A percentile compares a stretch with the other conserved stretches of the same genome.
phyloP scores from a whole-genome alignment of 2,888 invertebrate genomes.

The Spodoptera littoralis region DNA sequence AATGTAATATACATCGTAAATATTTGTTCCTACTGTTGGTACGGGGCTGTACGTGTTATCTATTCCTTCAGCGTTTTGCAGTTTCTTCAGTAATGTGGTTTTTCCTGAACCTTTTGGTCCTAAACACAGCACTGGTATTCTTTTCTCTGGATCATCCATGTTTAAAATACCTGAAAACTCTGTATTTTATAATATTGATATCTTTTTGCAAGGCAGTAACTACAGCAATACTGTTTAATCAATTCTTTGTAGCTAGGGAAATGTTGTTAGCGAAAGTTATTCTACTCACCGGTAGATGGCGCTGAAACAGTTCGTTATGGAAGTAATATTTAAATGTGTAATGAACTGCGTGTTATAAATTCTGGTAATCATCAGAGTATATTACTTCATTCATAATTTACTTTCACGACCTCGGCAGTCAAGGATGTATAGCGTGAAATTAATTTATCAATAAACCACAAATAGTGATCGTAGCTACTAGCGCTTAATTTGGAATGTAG shows the following conservation, averaged over 20 bases:
- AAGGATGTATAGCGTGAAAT: constrained; percentile 35
- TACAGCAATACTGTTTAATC: constrained; percentile 58
- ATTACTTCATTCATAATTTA: constrained; percentile 34
- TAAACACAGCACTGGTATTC: constrained; percentile 90
- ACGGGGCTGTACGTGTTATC: constrained; percentile 94
- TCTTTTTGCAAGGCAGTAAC: background rate
- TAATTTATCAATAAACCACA: constrained; percentile 34
- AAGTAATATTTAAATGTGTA: background rate
- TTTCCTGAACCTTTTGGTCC: constrained; percentile 95
- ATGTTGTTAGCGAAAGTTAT: constrained; percentile 39
- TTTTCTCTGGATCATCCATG: constrained; percentile 83
- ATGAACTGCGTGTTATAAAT: constrained; percentile 6
- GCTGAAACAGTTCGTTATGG: constrained; percentile 15
- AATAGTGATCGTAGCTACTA: constrained; percentile 19
- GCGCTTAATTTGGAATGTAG: constrained; percentile 32
- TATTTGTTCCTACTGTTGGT: constrained; percentile 94
- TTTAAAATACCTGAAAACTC: constrained; percentile 1
- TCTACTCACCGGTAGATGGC: constrained; percentile 76
- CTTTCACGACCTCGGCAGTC: constrained; percentile 40
- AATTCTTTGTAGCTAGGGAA: constrained; percentile 49
- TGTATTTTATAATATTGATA: background rate
- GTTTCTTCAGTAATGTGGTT: constrained; percentile 92
- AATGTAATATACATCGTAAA: constrained; percentile 90
- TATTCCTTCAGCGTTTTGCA: constrained; percentile 91
- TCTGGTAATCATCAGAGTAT: constrained; percentile 22